These are phyloP conservation scores for Nestor notabilis DNA, from an alignment of 2,113 vertebrate species.

Conservation along the genomic window DNA sequence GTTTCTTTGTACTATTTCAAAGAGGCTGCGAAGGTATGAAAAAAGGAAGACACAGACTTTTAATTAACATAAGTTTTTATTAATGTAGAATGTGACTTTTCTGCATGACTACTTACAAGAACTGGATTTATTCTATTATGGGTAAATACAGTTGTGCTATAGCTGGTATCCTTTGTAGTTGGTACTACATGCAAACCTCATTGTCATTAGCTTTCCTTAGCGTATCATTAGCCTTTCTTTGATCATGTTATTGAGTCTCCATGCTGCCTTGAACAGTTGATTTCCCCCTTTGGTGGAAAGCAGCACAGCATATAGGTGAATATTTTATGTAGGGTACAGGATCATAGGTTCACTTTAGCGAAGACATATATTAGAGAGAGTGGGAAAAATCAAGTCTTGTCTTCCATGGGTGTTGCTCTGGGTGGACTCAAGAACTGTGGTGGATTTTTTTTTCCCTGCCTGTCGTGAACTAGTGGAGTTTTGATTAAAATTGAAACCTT, in stretches of 20 bases:
- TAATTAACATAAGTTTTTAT: neutral
- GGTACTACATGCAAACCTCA: neutral
- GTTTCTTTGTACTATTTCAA: neutral
- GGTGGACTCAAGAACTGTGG: neutral
- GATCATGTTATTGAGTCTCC: neutral
- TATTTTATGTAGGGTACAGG: neutral
- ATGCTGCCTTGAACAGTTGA: neutral
- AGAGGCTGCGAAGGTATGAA: neutral
- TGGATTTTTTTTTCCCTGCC: neutral
- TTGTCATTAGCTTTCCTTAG: neutral
- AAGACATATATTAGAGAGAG: neutral
- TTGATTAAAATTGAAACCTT: neutral
- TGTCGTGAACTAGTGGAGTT: neutral
- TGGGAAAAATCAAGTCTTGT: neutral
- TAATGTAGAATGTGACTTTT: neutral
- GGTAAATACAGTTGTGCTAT: neutral
- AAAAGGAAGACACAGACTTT: neutral
- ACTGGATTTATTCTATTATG: neutral
- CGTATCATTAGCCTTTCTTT: neutral
- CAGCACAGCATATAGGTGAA: rapidly evolving
- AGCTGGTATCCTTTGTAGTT: neutral
- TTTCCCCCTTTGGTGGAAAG: neutral
- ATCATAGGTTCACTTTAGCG: neutral
- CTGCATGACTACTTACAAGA: neutral
- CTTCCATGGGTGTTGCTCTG: neutral